Evolutionary conservation across 2,888 invertebrate genomes (phyloP).

Genomic region (Amiota minor): DNA sequence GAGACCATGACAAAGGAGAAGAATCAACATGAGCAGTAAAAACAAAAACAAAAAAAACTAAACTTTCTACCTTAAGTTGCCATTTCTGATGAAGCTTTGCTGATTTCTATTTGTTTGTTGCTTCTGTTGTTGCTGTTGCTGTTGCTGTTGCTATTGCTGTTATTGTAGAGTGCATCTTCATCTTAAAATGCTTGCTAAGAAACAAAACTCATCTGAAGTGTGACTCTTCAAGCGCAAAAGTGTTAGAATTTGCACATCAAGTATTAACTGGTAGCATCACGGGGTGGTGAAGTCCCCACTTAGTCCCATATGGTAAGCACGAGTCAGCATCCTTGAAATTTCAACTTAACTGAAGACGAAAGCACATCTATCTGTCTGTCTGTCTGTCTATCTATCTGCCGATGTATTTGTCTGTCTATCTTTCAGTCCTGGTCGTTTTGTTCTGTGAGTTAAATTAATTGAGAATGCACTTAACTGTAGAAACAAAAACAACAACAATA

Average conservation of each 20-base stretch:
- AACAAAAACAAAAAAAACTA: too few relatives aligned
- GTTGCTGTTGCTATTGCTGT: constrained; percentile 29
- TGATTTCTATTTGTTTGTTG: constrained; percentile 28
- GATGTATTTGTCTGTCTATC: not conserved
- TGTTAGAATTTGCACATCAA: constrained; percentile 25
- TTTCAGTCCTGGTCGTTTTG: not conserved
- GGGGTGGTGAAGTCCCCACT: not conserved
- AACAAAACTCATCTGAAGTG: constrained; percentile 10
- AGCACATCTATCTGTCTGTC: not conserved
- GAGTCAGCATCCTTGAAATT: constrained; percentile 3
- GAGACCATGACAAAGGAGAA: not conserved
- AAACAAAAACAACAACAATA: constrained; percentile 42
- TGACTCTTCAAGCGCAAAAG: constrained; percentile 22
- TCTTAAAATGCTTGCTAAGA: not conserved
- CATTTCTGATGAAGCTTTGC: too few relatives aligned
- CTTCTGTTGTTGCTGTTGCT: constrained; percentile 29
- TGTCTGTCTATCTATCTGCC: not conserved
- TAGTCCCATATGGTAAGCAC: not conserved
- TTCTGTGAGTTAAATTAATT: constrained; percentile 57
- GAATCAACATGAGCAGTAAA: too few relatives aligned
- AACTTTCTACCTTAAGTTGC: too few relatives aligned
- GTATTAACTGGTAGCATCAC: not conserved
- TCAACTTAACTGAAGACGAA: not conserved
- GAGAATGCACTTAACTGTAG: constrained; percentile 62
- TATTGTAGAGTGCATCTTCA: constrained; percentile 35